These are phyloP conservation scores for Heteromurus nitidus DNA, from an alignment of 2,888 invertebrate genomes.

Conservation along the genomic window DNA sequence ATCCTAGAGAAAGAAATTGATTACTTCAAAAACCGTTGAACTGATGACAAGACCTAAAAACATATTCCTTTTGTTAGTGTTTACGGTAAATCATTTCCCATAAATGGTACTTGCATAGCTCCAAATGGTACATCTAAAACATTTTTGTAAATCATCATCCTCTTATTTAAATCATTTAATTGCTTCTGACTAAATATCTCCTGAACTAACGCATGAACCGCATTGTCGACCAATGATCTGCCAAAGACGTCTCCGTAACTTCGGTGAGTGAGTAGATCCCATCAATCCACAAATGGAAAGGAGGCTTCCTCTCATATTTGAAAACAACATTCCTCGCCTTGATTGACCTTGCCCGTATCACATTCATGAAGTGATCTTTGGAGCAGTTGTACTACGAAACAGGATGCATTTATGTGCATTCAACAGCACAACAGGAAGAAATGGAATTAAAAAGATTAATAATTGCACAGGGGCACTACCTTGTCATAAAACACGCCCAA, in stretches of 20 bases:
- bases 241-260: slow-evolving; percentile 14
- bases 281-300: slow-evolving; percentile 49
- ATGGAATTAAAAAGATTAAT: neutral
- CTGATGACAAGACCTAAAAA: neutral
- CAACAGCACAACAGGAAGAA: too few species aligned
- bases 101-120: slow-evolving; percentile 47
- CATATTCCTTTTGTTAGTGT: neutral
- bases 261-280: slow-evolving; percentile 16
- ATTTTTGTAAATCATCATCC: neutral
- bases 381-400: neutral
- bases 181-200: neutral
- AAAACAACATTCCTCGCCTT: slow-evolving; percentile 50
- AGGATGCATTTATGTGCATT: too few species aligned
- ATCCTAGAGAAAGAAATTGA: slow-evolving; percentile 29
- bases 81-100: slow-evolving; percentile 63
- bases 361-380: slow-evolving; percentile 52
- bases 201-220: slow-evolving; percentile 23
- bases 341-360: slow-evolving; percentile 48
- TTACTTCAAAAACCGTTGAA: neutral
- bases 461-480: too few species aligned
- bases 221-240: slow-evolving; percentile 3
- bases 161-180: neutral
- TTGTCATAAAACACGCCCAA: slow-evolving; percentile 36
- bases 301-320: slow-evolving; percentile 17
- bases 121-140: slow-evolving; percentile 55